Conservation (phyloP, 2,888 invertebrate genomes). For the Isoperla grammatica region DNA sequence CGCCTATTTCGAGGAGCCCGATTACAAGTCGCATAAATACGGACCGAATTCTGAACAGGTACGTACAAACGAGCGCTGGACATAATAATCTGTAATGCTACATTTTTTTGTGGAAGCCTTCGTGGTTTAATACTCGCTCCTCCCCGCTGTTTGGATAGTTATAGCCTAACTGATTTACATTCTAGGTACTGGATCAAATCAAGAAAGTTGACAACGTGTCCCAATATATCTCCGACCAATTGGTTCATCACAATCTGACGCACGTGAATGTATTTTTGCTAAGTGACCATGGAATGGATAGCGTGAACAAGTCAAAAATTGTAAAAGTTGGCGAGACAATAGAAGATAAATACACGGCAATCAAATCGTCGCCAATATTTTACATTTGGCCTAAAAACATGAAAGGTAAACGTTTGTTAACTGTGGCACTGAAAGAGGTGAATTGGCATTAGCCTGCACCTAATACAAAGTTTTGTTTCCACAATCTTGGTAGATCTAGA, state of each 20-base stretch:
- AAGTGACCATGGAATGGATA: constrained; percentile 70
- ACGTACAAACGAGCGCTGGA: constrained; percentile 24
- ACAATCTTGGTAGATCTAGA: no score
- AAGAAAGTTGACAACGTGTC: constrained; percentile 50
- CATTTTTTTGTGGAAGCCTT: no score
- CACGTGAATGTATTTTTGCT: constrained; percentile 60
- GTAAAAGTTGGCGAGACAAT: constrained; percentile 52
- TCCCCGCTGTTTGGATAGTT: no score
- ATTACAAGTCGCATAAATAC: constrained; percentile 54
- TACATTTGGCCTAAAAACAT: constrained; percentile 51
- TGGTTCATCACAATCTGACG: constrained; percentile 45
- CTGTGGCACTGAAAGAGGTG: no score
- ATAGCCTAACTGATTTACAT: constrained; percentile 27
- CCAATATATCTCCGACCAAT: constrained; percentile 49
- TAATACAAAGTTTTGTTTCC: no score
- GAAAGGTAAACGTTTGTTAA: constrained; percentile 42
- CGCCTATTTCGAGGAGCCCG: constrained; percentile 66
- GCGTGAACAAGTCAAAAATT: constrained; percentile 49
- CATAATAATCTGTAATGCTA: no score
- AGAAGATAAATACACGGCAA: constrained; percentile 46
- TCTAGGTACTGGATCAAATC: constrained; percentile 42
- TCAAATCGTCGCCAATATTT: constrained; percentile 52
- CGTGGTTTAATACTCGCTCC: no score
- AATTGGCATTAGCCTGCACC: no score
- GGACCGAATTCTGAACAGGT: constrained; percentile 50